Base-by-base conservation (phyloP, 2,888 invertebrate species). In the Apodemia duryi region DNA sequence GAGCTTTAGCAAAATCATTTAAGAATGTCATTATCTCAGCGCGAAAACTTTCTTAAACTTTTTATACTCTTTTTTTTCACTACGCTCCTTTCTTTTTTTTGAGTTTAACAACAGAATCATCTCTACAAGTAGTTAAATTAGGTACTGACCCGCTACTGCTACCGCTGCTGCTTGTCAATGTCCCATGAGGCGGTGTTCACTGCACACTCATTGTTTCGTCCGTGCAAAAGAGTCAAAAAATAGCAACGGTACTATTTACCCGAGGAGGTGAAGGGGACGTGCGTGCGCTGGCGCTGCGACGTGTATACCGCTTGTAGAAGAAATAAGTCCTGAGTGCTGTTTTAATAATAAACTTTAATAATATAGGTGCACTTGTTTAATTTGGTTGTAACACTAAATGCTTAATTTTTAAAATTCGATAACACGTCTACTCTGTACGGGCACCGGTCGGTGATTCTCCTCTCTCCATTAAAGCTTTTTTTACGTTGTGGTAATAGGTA, bases 81-180 rank as follows among this genome's bases (percentile, higher is more conserved):
- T 63, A 13, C 63, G 66, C 7, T 66, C 66, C 32, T 63, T 66
- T 1, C 66, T 63, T 49, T 66, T 63, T 32, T 41, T 41, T 61
- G 10, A 61, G n/a, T n/a, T 61, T n/a, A 9, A 6, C 32, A 21
- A 11, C 41, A 0, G 7, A 38, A 6, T 61, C 61, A 11, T 61
- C 41, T 7, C 11, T 54, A 10, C 28, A 54, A 28, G 54, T 54
- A 54, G 43, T 29, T 35, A 35, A n/a, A n/a, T 61, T 61, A 9
- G 61, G 61, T n/a, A 61, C 61, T 7, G 61, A 61, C 13, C 61
- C 61, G 35, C 35, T 61, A 4, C n/a, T 38, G 35, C 35, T 35
- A 0, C 28, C 61, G 38, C 35, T 61, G 7, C 61, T 38, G 61
- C 61, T 61, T 61, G 28, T 54, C 35, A 64, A 21, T 29, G n/a